phyloP scores from a whole-genome alignment of 2,797 vertebrate genomes.

The Nannoperca obscura region DNA sequence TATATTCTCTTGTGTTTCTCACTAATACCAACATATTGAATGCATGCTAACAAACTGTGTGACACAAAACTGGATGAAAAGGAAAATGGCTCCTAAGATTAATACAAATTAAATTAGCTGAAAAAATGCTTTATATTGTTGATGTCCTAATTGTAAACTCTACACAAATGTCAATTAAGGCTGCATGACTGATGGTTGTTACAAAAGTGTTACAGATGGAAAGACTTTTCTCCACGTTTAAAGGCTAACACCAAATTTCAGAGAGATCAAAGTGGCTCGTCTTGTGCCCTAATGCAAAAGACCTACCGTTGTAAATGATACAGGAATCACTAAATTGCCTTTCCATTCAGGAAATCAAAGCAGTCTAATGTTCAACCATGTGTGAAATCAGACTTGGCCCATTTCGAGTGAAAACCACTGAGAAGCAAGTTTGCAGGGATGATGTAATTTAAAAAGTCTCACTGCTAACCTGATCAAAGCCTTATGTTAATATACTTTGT shows the following conservation, averaged over 20 bases:
- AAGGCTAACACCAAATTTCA: neutral
- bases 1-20: conserved; percentile 35
- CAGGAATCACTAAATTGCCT: conserved; percentile 53
- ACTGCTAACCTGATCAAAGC: conserved; percentile 72
- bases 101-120: conserved; percentile 18
- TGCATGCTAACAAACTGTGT: neutral
- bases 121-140: conserved; percentile 12
- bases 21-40: conserved; percentile 27
- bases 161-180: conserved; percentile 16
- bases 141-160: conserved; percentile 2
- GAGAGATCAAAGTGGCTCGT: conserved; percentile 31
- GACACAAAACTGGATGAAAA: conserved; percentile 18
- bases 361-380: conserved; percentile 54
- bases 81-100: neutral
- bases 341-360: conserved; percentile 67
- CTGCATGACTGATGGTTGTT: neutral
- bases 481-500: conserved; percentile 57
- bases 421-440: conserved; percentile 54
- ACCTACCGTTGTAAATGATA: conserved; percentile 55
- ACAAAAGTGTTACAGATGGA: conserved; percentile 4
- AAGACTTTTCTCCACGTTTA: conserved; percentile 3
- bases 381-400: conserved; percentile 69
- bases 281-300: conserved; percentile 31
- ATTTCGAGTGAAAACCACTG: conserved; percentile 55
- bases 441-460: conserved; percentile 66